Evolutionary conservation across 2,888 invertebrate species (phyloP).

Genomic region (Ectobius pallidus): DNA sequence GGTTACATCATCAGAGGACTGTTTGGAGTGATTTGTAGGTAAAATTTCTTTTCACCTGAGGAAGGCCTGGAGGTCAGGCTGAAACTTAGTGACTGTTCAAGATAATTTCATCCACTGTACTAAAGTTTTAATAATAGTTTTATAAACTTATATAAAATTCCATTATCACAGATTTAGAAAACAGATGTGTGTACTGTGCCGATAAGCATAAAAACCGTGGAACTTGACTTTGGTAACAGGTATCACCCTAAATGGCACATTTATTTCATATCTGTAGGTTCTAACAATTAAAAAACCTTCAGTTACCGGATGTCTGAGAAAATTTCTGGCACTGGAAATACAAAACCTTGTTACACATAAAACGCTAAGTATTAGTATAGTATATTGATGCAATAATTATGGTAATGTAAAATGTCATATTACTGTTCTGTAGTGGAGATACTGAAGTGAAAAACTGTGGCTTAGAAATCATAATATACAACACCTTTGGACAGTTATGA

Average conservation of each 20-base stretch:
- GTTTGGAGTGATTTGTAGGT: no score
- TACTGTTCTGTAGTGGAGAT: constrained; percentile 37
- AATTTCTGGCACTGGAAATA: constrained; percentile 42
- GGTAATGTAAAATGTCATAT: constrained; percentile 38
- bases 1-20: no score
- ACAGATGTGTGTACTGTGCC: no score
- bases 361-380: constrained; percentile 43
- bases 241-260: constrained; percentile 79
- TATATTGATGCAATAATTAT: constrained; percentile 42
- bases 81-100: no score
- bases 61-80: no score
- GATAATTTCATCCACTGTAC: no score
- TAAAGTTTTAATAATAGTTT: no score
- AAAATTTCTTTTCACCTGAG: no score
- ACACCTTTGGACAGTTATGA: constrained; percentile 2
- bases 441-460: constrained; percentile 36
- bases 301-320: constrained; percentile 41
- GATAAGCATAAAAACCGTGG: constrained; percentile 20
- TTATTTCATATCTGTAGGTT: constrained; percentile 45
- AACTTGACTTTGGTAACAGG: constrained; percentile 54
- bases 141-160: no score
- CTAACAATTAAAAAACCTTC: constrained; percentile 14
- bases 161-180: no score
- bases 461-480: constrained; percentile 27
- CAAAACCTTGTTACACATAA: constrained; percentile 40